Percentiles rank a stretch among this genome's conserved stretches.
These are phyloP conservation scores for Pteria penguin DNA, from an alignment of 2,888 invertebrate genomes.

Conservation along the genomic window DNA sequence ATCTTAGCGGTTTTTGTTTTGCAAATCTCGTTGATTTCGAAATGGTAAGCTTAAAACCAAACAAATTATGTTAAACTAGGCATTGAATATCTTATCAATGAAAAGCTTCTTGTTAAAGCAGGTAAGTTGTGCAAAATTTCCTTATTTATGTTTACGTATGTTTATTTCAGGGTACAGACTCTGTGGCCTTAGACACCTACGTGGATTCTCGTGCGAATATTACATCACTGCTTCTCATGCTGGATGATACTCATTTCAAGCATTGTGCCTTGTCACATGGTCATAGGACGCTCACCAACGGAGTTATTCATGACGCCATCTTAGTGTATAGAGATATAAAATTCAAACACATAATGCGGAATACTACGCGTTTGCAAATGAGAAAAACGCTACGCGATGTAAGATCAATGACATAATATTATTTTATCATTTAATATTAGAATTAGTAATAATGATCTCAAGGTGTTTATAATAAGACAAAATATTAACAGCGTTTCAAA, in stretches of 20 bases:
- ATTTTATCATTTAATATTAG: no score
- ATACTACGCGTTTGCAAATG: conserved; percentile 41
- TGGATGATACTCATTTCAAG: conserved; percentile 57
- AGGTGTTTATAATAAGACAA: no score
- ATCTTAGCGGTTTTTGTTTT: no score
- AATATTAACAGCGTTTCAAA: no score
- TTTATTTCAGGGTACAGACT: conserved; percentile 62
- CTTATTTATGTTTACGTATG: no score
- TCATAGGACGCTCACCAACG: conserved; percentile 62
- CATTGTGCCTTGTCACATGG: conserved; percentile 64
- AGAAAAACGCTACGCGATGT: conserved; percentile 47
- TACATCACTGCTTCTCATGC: conserved; percentile 69
- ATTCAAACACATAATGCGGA: conserved; percentile 30
- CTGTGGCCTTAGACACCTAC: conserved; percentile 63
- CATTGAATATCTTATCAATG: no score
- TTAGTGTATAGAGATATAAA: conserved; percentile 39
- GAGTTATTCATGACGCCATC: conserved; percentile 66
- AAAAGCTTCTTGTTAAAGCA: no score
- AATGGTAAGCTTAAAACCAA: no score
- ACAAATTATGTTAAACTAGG: no score
- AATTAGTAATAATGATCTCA: no score
- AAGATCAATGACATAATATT: conserved; percentile 4
- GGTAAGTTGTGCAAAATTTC: no score
- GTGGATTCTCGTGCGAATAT: conserved; percentile 71
- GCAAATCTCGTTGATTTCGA: no score